phyloP scores from a whole-genome alignment of 2,113 vertebrate genomes.

The Gallinago paraguaiae region DNA sequence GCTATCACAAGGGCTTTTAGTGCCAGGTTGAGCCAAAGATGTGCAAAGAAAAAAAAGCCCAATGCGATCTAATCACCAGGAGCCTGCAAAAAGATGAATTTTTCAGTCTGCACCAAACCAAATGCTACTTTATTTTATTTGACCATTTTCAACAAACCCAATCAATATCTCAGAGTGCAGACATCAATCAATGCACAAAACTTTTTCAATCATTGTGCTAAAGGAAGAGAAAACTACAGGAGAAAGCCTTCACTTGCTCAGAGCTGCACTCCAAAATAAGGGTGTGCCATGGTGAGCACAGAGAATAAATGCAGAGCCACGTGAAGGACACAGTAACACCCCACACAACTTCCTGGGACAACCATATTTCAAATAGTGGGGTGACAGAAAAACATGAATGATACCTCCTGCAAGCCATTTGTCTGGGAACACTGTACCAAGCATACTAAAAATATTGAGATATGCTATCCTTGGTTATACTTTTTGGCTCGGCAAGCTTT shows the following conservation, averaged over 20 bases:
- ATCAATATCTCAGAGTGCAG: constrained; percentile 34
- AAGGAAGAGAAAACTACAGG: not conserved
- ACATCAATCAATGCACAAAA: constrained; percentile 23
- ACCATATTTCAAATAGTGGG: not conserved
- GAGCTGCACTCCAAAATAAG: not conserved
- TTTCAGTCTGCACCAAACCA: constrained; percentile 10
- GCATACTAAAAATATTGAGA: not conserved
- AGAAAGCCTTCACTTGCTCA: not conserved
- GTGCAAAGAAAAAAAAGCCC: not conserved
- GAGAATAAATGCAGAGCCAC: rapidly evolving
- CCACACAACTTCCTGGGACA: not conserved
- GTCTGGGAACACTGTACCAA: not conserved
- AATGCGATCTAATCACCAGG: not conserved
- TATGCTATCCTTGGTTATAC: not conserved
- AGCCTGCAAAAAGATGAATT: constrained; percentile 40
- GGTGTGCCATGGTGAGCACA: not conserved
- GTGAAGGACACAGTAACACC: not conserved
- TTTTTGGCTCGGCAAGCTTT: not conserved
- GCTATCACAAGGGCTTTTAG: not conserved
- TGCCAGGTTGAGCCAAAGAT: not conserved
- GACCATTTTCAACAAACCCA: constrained; percentile 27
- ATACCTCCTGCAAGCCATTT: not conserved
- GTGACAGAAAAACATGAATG: not conserved
- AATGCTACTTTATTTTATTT: constrained; percentile 43
- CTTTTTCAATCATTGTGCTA: not conserved